Evolutionary conservation across 2,888 invertebrate genomes (phyloP).

Genomic region (Epirrita christyi): DNA sequence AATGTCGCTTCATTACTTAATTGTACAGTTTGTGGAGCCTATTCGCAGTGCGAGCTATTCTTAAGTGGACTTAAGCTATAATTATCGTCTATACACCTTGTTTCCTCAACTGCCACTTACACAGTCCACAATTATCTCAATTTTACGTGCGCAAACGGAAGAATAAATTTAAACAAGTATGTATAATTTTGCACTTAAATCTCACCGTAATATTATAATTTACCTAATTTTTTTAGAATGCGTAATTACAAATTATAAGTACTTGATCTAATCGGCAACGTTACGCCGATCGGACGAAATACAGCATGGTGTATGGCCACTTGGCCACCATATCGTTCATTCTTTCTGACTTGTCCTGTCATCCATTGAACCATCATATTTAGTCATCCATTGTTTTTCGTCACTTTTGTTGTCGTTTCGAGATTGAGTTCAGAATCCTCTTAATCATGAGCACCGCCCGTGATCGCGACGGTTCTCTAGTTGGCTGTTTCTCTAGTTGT

Average conservation of each 20-base stretch:
- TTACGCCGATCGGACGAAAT: too few species aligned
- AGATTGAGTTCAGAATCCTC: too few species aligned
- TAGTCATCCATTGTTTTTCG: too few species aligned
- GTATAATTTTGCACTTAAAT: conserved; percentile 57
- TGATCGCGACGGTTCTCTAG: too few species aligned
- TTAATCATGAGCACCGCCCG: too few species aligned
- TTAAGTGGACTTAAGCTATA: conserved; percentile 29
- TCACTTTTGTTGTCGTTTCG: too few species aligned
- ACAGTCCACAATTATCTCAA: conserved; percentile 19
- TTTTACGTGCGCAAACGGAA: conserved; percentile 57
- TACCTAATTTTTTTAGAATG: not conserved
- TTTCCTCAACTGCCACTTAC: conserved; percentile 31
- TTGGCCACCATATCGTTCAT: too few species aligned
- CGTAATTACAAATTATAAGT: not conserved
- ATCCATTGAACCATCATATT: too few species aligned
- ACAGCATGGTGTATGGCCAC: too few species aligned
- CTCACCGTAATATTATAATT: conserved; percentile 48
- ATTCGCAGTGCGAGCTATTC: not conserved
- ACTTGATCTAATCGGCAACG: too few species aligned
- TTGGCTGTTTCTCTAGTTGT: too few species aligned
- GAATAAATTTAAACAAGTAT: conserved; percentile 49
- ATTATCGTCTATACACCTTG: conserved; percentile 24
- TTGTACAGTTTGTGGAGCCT: not conserved
- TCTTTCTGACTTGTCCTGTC: too few species aligned
- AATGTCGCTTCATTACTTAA: not conserved